phyloP scores from a whole-genome alignment of 30 jellyfish, hydroid and myxozoan genomes.

The Pelagia noctiluca region DNA sequence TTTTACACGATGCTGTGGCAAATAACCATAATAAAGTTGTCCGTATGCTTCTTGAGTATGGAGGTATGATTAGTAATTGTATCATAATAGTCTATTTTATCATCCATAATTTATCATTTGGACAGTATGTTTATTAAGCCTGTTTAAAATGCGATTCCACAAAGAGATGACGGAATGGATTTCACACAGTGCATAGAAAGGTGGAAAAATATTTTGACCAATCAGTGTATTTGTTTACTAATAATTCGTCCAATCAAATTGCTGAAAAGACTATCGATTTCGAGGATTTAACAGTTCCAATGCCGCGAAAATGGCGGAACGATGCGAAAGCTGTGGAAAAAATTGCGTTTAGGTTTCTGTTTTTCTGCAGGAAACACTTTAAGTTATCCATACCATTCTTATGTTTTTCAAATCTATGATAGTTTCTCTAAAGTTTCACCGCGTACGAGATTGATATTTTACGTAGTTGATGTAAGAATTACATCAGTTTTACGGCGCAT shows the following conservation, averaged over 20 bases:
- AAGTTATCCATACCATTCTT: neutral
- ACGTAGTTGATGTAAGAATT: neutral
- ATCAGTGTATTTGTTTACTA: too few species aligned
- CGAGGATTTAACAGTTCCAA: too few species aligned
- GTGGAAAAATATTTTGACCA: neutral
- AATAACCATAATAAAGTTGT: constrained; percentile 67
- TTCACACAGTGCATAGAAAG: neutral
- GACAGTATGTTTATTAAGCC: too few species aligned
- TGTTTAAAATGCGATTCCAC: neutral
- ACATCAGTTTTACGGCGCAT: too few species aligned
- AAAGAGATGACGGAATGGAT: neutral
- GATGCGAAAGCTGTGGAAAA: too few species aligned
- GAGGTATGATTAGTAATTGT: constrained; percentile 55
- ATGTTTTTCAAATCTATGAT: neutral
- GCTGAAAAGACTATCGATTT: too few species aligned
- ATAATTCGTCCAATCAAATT: too few species aligned
- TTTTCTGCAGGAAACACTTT: neutral
- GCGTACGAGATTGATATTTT: neutral
- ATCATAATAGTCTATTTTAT: neutral
- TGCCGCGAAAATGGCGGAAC: too few species aligned
- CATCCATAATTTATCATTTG: too few species aligned
- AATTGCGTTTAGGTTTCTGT: constrained; percentile 2
- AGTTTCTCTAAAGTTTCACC: neutral
- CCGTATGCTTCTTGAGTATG: constrained; percentile 44
- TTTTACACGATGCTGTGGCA: constrained; percentile 83